phyloP scores from a whole-genome alignment of 2,113 vertebrate genomes.

The Ochotona princeps region DNA sequence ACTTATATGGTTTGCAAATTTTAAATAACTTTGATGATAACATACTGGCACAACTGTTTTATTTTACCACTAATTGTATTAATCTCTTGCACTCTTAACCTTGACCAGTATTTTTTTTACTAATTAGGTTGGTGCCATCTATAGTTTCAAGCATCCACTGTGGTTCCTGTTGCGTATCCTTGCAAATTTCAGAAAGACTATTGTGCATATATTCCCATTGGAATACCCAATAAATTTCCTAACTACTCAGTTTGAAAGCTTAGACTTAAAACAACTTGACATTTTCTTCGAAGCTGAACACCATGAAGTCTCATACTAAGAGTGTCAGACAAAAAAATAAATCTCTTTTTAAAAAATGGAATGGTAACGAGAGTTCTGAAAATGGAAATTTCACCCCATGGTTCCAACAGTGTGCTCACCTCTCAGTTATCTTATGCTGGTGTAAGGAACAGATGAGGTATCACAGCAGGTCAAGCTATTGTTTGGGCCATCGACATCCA shows the following conservation, averaged over 20 bases:
- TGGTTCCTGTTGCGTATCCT: too few species aligned
- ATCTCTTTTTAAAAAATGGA: background rate
- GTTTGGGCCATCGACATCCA: too few species aligned
- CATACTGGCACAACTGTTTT: background rate
- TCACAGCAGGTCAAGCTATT: too few species aligned
- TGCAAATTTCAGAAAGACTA: too few species aligned
- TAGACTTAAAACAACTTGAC: background rate
- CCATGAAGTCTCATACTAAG: background rate
- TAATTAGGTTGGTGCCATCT: too few species aligned
- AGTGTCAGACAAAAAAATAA: background rate
- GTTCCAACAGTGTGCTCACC: background rate
- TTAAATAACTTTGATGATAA: too few species aligned
- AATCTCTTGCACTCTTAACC: too few species aligned
- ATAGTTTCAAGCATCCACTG: too few species aligned
- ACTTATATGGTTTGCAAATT: too few species aligned
- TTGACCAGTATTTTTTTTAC: too few species aligned
- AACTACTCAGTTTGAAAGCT: background rate
- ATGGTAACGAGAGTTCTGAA: background rate
- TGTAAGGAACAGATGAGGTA: background rate
- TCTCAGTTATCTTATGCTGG: background rate
- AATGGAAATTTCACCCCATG: background rate
- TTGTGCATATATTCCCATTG: background rate
- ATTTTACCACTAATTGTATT: too few species aligned
- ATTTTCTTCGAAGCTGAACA: slow-evolving; percentile 11
- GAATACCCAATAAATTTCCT: background rate